phyloP scores from a whole-genome alignment of 2,113 vertebrate species.

The Menidia beryllina region DNA sequence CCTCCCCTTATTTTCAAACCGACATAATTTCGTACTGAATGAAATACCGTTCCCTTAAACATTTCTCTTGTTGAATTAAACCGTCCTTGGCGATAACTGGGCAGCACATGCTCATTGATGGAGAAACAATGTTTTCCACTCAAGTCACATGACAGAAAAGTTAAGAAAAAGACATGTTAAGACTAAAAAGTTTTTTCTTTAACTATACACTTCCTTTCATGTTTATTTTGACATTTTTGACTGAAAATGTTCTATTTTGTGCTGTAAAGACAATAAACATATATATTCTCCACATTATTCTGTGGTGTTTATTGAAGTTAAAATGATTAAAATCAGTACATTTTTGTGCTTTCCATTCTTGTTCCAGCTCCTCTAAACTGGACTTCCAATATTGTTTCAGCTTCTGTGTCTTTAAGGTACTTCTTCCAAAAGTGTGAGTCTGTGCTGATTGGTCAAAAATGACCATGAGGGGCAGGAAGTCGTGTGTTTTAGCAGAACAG shows the following conservation, averaged over 20 bases:
- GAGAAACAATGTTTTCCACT: conserved; percentile 10
- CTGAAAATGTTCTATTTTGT: too few relatives aligned
- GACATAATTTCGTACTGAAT: conserved; percentile 21
- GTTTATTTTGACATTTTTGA: too few relatives aligned
- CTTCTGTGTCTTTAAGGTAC: too few relatives aligned
- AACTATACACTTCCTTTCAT: too few relatives aligned
- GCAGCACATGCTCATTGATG: conserved; percentile 24
- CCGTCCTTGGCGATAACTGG: conserved; percentile 34
- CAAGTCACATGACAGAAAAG: conserved; percentile 20
- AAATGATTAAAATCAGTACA: too few relatives aligned
- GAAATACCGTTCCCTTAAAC: conserved; percentile 38
- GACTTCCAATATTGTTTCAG: neutral
- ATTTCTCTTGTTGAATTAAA: conserved; percentile 31
- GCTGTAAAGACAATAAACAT: too few relatives aligned
- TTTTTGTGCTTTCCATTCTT: neutral
- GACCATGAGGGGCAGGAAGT: too few relatives aligned
- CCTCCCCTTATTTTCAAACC: conserved; percentile 44
- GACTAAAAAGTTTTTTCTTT: too few relatives aligned
- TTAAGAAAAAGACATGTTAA: conserved; percentile 17
- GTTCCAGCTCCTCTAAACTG: neutral
- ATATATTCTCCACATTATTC: too few relatives aligned
- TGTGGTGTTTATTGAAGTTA: too few relatives aligned
- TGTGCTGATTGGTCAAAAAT: neutral
- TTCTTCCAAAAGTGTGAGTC: too few relatives aligned
- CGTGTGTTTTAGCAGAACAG: too few relatives aligned